phyloP scores from a whole-genome alignment of 2,113 vertebrate species.

The Oostethus manadensis region DNA sequence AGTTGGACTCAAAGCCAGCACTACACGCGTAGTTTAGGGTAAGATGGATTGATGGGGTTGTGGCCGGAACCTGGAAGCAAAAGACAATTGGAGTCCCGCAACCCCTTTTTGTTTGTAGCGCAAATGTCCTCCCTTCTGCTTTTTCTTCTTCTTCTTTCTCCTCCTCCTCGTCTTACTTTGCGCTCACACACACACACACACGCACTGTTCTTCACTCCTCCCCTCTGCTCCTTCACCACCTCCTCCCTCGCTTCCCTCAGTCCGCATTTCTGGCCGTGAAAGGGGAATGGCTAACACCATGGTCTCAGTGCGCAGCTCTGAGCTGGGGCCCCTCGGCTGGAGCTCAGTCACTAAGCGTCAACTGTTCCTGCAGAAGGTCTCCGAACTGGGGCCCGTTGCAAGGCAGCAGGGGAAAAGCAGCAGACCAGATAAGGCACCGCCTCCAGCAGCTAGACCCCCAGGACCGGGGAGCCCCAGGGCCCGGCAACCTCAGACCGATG shows the following conservation, averaged over 20 bases:
- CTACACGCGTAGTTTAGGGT: constrained; percentile 5
- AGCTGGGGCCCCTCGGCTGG: constrained; percentile 61
- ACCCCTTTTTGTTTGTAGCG: constrained; percentile 28
- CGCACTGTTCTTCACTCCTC: constrained; percentile 33
- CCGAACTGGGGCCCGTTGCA: constrained; percentile 54
- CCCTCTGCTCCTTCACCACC: constrained; percentile 26
- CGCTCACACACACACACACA: constrained; percentile 10
- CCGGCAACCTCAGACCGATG: constrained; percentile 22
- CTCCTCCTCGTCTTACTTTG: constrained; percentile 16
- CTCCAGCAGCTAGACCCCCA: constrained; percentile 27
- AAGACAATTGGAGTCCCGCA: constrained; percentile 43
- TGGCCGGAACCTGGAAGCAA: constrained; percentile 23
- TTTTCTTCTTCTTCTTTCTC: constrained; percentile 26
- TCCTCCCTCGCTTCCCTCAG: constrained; percentile 16
- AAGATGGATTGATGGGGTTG: constrained; percentile 15
- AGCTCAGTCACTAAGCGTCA: constrained; percentile 62
- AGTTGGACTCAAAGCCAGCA: constrained; percentile 1
- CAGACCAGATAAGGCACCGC: constrained; percentile 24
- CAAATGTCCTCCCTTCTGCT: constrained; percentile 33
- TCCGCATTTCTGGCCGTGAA: constrained; percentile 40
- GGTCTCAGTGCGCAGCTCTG: constrained; percentile 59
- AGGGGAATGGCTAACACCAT: constrained; percentile 66
- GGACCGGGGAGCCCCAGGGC: constrained; percentile 20
- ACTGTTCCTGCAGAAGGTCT: constrained; percentile 67
- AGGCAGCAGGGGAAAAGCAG: constrained; percentile 28